A percentile compares a stretch with the other conserved stretches of the same genome.
phyloP scores from a whole-genome alignment of 2,113 vertebrate genomes.

The Probosciger aterrimus region DNA sequence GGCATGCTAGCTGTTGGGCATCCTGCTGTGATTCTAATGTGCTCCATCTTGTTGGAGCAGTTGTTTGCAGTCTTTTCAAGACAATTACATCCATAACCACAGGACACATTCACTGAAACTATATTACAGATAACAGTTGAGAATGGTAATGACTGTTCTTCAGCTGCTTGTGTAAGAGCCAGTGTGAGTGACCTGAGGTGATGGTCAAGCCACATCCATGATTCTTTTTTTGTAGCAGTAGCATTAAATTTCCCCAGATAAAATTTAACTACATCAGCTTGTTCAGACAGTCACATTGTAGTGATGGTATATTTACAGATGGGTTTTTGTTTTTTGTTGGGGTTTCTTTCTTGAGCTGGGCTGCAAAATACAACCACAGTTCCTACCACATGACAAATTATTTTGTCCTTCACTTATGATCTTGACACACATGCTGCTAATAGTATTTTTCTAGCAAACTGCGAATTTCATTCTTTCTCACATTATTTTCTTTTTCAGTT shows the following conservation, averaged over 20 bases:
- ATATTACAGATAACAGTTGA: slow-evolving; percentile 77
- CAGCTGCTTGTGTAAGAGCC: slow-evolving; percentile 17
- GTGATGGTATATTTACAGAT: neutral
- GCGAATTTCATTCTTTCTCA: neutral
- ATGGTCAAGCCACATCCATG: neutral
- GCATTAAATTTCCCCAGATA: neutral
- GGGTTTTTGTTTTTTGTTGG: neutral
- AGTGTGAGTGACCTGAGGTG: neutral
- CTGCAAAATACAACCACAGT: neutral
- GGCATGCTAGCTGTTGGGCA: slow-evolving; percentile 76
- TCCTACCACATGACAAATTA: neutral
- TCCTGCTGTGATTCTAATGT: slow-evolving; percentile 84
- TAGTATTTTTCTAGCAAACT: slow-evolving; percentile 6
- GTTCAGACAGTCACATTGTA: neutral
- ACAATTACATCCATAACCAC: slow-evolving; percentile 82
- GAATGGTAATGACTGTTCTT: slow-evolving; percentile 54
- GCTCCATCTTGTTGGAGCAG: slow-evolving; percentile 87
- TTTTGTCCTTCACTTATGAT: slow-evolving; percentile 29
- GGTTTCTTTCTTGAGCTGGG: neutral
- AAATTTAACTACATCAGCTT: neutral
- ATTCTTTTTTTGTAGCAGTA: neutral
- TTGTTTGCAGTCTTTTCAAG: slow-evolving; percentile 82
- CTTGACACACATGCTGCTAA: neutral
- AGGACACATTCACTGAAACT: slow-evolving; percentile 76
- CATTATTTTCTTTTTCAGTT: slow-evolving; percentile 11